Base-by-base conservation (phyloP, 2,797 vertebrate genomes). In the Tragopan temminckii region DNA sequence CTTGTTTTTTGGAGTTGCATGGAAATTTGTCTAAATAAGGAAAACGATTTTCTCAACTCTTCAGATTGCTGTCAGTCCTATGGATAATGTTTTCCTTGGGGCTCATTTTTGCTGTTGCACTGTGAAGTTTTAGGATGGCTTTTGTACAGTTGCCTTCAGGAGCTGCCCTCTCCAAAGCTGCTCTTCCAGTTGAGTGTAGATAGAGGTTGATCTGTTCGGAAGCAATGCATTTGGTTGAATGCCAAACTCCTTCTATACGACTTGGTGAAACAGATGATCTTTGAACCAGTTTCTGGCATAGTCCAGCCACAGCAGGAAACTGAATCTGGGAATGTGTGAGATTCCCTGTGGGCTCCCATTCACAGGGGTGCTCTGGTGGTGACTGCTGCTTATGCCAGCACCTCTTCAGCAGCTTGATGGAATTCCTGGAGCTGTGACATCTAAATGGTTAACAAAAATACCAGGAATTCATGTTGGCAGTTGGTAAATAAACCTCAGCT, bases 321-420 rank as follows among this genome's bases (percentile, higher is more conserved):
- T 24, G 52, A 53, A 31, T 16, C 52, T 31, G 52, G 52, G 52
- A 53, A 53, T 31, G 16, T 14, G 31, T 45, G 52, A 2, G 5
- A 9, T 48, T 15, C 52, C 79, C 36, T 24, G 27, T 15, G 38
- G 11, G 57, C 25, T 36, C 21, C 36, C 27, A 16, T 45, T 64
- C 40, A 43, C 14, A 4, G 50, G 10, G 20, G 3, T 46, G 36
- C 24, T 21, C 13, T n/a, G 20, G 48, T 20, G 8, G 7, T 7
- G 21, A 7, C 21, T 4, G 27, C 17, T 0, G 0, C 3, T 0
- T n/a, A 20, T n/a, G 27, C 35, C 35, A 78, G 20, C n/a, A 33
- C 20, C 35, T 50, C 24, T 59, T 69, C 16, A 74, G 35, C 46
- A 77, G 24, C 46, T 31, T 6, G 10, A 8, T 27, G 38, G 50